Evolutionary conservation across 2,113 vertebrate genomes (phyloP), one percentile per base, ranked within the genome.

Genomic region (Excalfactoria chinensis): DNA sequence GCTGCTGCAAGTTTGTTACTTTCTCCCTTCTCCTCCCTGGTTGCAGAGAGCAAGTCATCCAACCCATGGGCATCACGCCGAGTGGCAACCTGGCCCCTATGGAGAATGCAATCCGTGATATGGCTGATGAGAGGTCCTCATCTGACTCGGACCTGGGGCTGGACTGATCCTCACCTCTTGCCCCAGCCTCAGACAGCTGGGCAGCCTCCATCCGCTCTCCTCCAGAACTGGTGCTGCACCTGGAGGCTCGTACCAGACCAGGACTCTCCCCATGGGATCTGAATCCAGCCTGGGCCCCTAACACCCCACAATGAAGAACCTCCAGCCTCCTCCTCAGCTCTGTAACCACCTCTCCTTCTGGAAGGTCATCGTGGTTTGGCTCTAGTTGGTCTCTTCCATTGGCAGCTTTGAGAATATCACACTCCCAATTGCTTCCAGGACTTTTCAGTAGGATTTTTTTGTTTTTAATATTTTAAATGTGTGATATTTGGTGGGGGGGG

Each of bases 41-140:
- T 60, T 68, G 7, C 97, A 99, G 99, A 87, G 97, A 97, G 89
- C 97, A 97, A 46, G 85, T 99, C 81, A 99, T 99, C 96, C 98
- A 99, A 94, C 99, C 99, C 41, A 98, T 99, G 99, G 98, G 98
- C 51, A 98, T 99, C 77, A 97, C 96, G 3, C 97, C 98, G 13
- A 98, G 98, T 1, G 99, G 99, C 35, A 98, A 95, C 86, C 98
- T 99, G 89, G 98, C 97, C 3, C 97, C 98, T 67, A 94, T 99
- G 92, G 98, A 98, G 22, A 97, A 97, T 0, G 97, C 98, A 62
- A 79, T 99, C 86, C 95, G 84, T 0, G 97, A 95, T 37, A 83
- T 98, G 37, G 49, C 95, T 19, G 98, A 98, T 1, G 98, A 98
- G 77, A 93, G 93, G 69, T 98, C 98, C 1, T 93, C 97, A 4